These are phyloP conservation scores for Halictus quadricinctus DNA, from an alignment of 2,888 invertebrate species.

Conservation along the genomic window DNA sequence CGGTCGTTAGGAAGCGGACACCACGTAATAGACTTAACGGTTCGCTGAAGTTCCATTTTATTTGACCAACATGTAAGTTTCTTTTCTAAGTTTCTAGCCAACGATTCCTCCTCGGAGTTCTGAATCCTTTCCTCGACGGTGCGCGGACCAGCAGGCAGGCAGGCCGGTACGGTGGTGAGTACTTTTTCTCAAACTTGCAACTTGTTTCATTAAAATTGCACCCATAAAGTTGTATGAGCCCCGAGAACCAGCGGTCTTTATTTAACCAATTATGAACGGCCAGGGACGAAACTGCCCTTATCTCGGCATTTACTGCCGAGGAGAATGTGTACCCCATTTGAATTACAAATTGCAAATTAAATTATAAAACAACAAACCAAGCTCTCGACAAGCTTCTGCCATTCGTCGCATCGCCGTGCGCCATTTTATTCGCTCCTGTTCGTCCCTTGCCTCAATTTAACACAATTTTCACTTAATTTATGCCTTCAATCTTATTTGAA, in stretches of 20 bases:
- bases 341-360: constrained; percentile 5
- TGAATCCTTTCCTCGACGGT: constrained; percentile 28
- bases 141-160: background rate
- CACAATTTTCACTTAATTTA: background rate
- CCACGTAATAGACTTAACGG: constrained; percentile 53
- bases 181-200: constrained; percentile 20
- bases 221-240: constrained; percentile 31
- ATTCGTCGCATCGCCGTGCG: background rate
- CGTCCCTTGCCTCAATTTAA: background rate
- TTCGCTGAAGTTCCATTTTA: constrained; percentile 48
- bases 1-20: constrained; percentile 48
- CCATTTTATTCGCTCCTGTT: background rate
- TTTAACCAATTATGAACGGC: constrained; percentile 31
- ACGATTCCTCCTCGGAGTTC: constrained; percentile 44
- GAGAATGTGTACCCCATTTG: constrained; percentile 9
- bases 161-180: background rate
- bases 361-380: constrained; percentile 11
- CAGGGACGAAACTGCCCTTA: background rate
- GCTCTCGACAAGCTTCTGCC: background rate
- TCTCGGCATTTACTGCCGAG: background rate
- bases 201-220: constrained; percentile 52
- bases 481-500: background rate
- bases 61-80: constrained; percentile 59
- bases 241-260: constrained; percentile 18
- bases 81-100: constrained; percentile 52